Percentiles rank a stretch among this genome's conserved stretches.
Evolutionary conservation across 2,888 invertebrate genomes (phyloP).

Genomic region (Prenolepis imparis): DNA sequence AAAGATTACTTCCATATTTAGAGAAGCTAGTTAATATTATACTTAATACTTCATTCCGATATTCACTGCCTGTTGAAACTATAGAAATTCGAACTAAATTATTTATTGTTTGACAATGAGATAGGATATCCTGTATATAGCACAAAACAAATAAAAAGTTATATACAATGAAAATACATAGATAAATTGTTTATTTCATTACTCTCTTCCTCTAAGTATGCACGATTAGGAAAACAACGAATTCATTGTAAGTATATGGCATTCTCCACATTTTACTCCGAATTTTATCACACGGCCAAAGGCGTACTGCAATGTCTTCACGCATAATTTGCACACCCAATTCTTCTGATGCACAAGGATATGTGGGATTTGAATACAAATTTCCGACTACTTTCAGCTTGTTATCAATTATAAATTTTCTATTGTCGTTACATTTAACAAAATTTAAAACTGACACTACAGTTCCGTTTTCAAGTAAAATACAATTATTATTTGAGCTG

Average conservation of each 20-base stretch:
- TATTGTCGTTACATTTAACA: not conserved
- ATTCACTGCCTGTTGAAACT: too few relatives aligned
- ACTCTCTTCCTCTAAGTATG: conserved; percentile 15
- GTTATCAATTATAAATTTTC: conserved; percentile 5
- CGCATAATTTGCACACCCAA: conserved; percentile 2
- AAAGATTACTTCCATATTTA: too few relatives aligned
- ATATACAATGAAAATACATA: too few relatives aligned
- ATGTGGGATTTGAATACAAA: not conserved
- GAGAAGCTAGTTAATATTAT: too few relatives aligned
- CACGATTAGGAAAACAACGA: not conserved
- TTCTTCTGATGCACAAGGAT: conserved; percentile 7
- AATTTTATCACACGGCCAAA: not conserved
- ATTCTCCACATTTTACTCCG: conserved; percentile 22
- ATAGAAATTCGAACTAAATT: too few relatives aligned
- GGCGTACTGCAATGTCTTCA: not conserved
- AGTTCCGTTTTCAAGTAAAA: conserved; percentile 24
- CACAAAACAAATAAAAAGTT: too few relatives aligned
- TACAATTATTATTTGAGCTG: conserved; percentile 15
- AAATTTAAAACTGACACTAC: conserved; percentile 19
- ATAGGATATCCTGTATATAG: too few relatives aligned
- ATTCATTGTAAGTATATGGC: not conserved
- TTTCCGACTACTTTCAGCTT: conserved; percentile 8
- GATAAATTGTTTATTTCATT: too few relatives aligned
- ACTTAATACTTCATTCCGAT: too few relatives aligned
- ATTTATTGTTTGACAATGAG: too few relatives aligned